Evolutionary conservation across 2,113 vertebrate species (phyloP).

Genomic region (Oophaga pumilio): DNA sequence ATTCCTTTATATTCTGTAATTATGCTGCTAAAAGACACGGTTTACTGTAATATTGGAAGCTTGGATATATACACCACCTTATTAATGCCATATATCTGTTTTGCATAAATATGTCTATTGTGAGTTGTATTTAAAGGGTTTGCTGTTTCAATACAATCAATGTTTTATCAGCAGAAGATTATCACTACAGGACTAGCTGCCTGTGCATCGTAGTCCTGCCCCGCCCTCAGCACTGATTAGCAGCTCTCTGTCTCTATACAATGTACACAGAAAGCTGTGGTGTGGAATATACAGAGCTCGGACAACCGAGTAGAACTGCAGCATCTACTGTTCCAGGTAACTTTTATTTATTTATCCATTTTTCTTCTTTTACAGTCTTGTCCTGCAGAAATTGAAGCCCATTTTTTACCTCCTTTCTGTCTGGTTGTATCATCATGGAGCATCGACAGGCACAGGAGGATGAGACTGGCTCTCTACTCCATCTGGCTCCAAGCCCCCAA

Average conservation of each 20-base stretch:
- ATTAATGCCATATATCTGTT: neutral
- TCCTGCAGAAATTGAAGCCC: slow-evolving; percentile 6
- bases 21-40: neutral
- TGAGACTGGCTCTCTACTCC: slow-evolving; percentile 73
- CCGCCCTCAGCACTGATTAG: too few relatives aligned
- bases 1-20: slow-evolving; percentile 17
- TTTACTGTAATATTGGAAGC: neutral
- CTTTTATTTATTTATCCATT: neutral
- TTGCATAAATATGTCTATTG: neutral
- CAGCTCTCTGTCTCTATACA: too few relatives aligned
- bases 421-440: slow-evolving; percentile 77
- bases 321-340: neutral
- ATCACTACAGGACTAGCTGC: too few relatives aligned
- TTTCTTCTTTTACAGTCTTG: slow-evolving; percentile 32
- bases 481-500: slow-evolving; percentile 89
- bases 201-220: too few relatives aligned
- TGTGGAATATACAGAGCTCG: too few relatives aligned
- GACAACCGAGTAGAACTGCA: too few relatives aligned
- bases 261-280: too few relatives aligned
- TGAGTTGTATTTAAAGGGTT: neutral
- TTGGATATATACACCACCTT: neutral
- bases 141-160: too few relatives aligned
- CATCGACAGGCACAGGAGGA: slow-evolving; percentile 75
- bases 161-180: too few relatives aligned
- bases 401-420: neutral